These are phyloP conservation scores for Ashinkailepas kermadecensis DNA, from an alignment of 2,888 invertebrate species.

Conservation along the genomic window DNA sequence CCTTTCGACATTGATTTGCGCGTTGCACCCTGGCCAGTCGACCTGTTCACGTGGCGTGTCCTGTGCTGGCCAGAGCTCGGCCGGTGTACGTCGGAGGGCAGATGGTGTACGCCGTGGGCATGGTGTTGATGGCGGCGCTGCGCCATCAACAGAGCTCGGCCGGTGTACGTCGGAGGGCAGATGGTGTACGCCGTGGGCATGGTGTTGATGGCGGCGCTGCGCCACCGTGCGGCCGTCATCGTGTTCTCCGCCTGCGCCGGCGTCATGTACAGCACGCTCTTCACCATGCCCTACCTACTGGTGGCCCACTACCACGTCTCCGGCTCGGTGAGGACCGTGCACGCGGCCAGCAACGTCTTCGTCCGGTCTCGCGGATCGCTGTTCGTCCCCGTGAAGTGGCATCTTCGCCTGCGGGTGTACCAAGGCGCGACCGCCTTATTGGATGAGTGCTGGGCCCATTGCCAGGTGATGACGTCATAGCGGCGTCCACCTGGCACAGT, in stretches of 20 bases:
- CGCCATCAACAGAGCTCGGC: constrained; percentile 69
- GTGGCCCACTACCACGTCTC: constrained; percentile 87
- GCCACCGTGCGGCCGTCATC: constrained; percentile 69
- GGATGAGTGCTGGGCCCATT: no score
- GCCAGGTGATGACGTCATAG: no score
- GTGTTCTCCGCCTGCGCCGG: constrained; percentile 90
- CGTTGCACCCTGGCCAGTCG: no score
- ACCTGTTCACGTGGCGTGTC: neutral
- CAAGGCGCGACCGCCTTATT: no score
- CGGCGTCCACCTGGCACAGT: no score
- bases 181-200: constrained; percentile 82
- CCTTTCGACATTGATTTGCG: no score
- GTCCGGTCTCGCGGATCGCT: no score
- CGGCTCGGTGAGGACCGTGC: constrained; percentile 4
- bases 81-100: constrained; percentile 80
- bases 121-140: constrained; percentile 73
- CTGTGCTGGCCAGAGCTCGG: neutral
- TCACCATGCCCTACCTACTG: constrained; percentile 92
- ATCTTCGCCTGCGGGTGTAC: no score
- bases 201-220: constrained; percentile 69
- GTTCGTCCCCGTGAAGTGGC: no score
- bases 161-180: constrained; percentile 80
- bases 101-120: constrained; percentile 77
- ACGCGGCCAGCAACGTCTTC: no score
- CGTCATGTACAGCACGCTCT: constrained; percentile 93